Conservation (phyloP, 2,113 vertebrate species). For the Stegastes partitus region DNA sequence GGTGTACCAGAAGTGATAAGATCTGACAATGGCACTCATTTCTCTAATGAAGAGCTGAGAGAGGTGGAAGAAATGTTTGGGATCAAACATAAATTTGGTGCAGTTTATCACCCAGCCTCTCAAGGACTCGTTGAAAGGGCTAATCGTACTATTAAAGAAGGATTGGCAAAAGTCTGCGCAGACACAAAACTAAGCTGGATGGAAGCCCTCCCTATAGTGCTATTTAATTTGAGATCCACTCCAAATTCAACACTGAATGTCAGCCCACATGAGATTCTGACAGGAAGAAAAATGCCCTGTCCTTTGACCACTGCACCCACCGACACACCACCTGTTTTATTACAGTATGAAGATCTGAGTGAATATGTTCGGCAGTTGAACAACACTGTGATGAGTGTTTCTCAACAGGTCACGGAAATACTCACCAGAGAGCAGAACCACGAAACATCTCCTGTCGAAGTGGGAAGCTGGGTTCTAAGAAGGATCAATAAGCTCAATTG, state of each 20-base stretch:
- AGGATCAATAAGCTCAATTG: not conserved
- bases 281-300: not conserved
- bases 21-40: not conserved
- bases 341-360: not conserved
- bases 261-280: not conserved
- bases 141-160: not conserved
- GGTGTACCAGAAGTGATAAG: not conserved
- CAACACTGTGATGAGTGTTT: not conserved
- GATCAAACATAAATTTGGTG: not conserved
- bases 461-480: not conserved
- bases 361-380: not conserved
- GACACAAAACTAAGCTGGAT: not conserved
- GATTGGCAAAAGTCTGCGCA: not conserved
- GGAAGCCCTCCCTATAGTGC: not conserved
- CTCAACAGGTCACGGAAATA: not conserved
- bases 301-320: not conserved
- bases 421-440: not conserved
- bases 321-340: not conserved
- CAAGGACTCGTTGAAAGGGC: conserved; percentile 1
- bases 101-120: not conserved
- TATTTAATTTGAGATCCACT: not conserved
- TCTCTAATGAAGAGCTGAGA: not conserved
- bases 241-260: not conserved
- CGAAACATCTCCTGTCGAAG: not conserved
- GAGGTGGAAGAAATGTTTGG: not conserved